Conservation (phyloP, 2,888 invertebrate species). For the Rotaria socialis region DNA sequence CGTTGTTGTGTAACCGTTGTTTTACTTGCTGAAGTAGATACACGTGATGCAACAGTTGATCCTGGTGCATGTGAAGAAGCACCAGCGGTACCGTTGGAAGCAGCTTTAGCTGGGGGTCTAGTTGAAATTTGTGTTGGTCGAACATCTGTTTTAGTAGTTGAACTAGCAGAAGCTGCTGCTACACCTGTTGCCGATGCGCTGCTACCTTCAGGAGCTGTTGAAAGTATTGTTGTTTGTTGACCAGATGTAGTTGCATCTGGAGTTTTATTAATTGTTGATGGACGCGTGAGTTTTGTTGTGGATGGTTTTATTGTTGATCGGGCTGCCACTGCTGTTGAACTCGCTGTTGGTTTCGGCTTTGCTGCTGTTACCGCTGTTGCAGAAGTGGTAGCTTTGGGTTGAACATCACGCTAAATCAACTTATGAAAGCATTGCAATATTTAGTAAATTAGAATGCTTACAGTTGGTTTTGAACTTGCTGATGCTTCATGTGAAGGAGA, state of each 20-base stretch:
- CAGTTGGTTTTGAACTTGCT: neutral
- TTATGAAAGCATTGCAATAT: neutral
- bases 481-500: neutral
- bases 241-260: neutral
- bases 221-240: slow-evolving; percentile 19
- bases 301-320: neutral
- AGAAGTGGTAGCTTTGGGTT: neutral
- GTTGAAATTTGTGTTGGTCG: neutral
- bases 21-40: neutral
- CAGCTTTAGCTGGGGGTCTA: neutral
- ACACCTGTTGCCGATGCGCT: neutral
- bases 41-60: neutral
- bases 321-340: neutral
- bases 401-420: neutral
- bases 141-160: neutral
- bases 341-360: neutral
- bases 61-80: neutral
- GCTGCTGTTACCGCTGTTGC: neutral
- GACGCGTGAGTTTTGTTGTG: neutral
- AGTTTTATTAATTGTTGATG: neutral
- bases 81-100: neutral
- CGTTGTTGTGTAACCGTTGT: neutral
- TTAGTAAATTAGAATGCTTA: neutral
- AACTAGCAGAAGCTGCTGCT: neutral
- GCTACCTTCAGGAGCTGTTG: neutral